Base-by-base conservation (phyloP, 2,113 vertebrate species). In the Nesospiza acunhae region DNA sequence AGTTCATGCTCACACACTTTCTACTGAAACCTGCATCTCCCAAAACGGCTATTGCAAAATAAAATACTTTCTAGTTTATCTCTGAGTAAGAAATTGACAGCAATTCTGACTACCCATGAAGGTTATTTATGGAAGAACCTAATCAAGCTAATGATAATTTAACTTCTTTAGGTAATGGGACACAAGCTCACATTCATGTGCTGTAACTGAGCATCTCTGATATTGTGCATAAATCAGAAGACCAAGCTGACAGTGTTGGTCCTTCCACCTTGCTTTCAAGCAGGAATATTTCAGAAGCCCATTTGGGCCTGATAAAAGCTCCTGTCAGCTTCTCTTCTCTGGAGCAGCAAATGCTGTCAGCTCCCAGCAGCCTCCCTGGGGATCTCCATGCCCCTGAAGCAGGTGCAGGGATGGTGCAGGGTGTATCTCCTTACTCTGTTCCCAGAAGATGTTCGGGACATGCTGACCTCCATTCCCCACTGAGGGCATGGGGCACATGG, bases 401-500 rank as follows among this genome's bases (percentile, higher is more conserved):
- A 95, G 94, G 88, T 96, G 93, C 86, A 82, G 53, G 2, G 1
- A 42, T 3, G 3, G 64, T 77, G 58, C 37, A 82, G 62, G 41
- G 15, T 1, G 12, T 70, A 90, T 94, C 82, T 70, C 69, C 88
- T 89, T 96, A 89, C 80, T 72, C 49, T 42, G 91, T 93, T 93
- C 90, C 58, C 3, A 0, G 88, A 96, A 90, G 69, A 46, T 21
- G 58, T 92, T 60, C 23, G 12, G 79, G 79, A 90, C 75, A 90
- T 0, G 0, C 39, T 19, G 39, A 67, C 13, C 59, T 75, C 79
- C 7, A 5, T 52, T 73, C 55, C 55, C 33, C 11, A 37, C 19
- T 0, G 20, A 33, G 3, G 7, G 44, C 76, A 78, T 0, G 0
- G 88, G 31, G 56, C 52, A 86, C 3, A 1, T 0, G 0, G 11